Evolutionary conservation across 2,113 vertebrate species (phyloP).

Genomic region (Apistogramma diplotaenia): DNA sequence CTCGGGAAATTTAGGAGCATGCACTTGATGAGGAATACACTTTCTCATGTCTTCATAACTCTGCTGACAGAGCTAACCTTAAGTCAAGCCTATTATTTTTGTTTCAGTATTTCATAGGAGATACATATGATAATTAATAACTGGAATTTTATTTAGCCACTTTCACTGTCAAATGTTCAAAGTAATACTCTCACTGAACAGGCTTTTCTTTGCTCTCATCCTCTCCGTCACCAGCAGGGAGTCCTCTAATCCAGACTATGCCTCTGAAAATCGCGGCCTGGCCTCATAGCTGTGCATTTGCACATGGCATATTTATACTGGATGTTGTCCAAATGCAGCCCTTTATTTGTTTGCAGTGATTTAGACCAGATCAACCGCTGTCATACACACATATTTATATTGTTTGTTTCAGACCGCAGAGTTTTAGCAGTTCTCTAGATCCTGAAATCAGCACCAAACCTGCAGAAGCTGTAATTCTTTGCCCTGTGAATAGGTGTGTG

Average conservation of each 20-base stretch:
- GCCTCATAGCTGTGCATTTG: constrained; percentile 26
- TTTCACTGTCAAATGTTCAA: neutral
- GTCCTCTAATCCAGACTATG: constrained; percentile 53
- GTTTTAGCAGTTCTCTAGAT: neutral
- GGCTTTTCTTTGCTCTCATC: neutral
- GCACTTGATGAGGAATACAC: neutral
- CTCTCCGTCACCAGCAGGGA: constrained; percentile 53
- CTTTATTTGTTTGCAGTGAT: neutral
- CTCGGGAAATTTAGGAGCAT: neutral
- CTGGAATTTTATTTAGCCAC: neutral
- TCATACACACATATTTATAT: neutral
- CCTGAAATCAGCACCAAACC: neutral
- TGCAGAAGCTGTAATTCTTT: neutral
- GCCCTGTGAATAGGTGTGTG: neutral
- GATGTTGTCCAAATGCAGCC: neutral
- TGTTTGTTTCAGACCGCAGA: neutral
- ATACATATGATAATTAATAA: neutral
- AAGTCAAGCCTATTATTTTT: neutral
- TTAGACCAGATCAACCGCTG: constrained; percentile 3
- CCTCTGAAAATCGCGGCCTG: neutral
- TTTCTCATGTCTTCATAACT: neutral
- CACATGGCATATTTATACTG: constrained; percentile 12
- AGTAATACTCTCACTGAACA: neutral
- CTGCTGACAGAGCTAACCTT: neutral
- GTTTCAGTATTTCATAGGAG: neutral